Evolutionary conservation across 2,113 vertebrate genomes (phyloP).

Genomic region (Gila orcuttii): DNA sequence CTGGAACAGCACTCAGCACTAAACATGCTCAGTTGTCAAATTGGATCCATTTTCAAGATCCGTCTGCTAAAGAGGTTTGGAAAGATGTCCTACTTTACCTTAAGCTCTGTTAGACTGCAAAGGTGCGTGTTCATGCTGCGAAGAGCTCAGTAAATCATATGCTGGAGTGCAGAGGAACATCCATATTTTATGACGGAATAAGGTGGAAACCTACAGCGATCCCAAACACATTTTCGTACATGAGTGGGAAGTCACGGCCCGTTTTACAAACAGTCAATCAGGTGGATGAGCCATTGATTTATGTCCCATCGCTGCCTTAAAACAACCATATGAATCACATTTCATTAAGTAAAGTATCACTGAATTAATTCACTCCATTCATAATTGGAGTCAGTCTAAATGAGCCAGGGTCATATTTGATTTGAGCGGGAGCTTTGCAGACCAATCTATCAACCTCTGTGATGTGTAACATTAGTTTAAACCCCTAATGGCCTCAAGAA

Average conservation of each 20-base stretch:
- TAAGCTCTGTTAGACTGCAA: constrained; percentile 3
- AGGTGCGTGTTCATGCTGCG: not conserved
- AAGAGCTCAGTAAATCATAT: constrained; percentile 17
- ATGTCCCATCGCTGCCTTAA: constrained; percentile 36
- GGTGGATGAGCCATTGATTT: constrained; percentile 44
- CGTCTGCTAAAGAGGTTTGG: not conserved
- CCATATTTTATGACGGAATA: constrained; percentile 38
- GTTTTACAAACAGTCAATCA: constrained; percentile 49
- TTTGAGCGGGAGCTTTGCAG: constrained; percentile 30
- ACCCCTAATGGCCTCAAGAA: not conserved
- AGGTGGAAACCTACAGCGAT: constrained; percentile 8
- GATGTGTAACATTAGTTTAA: constrained; percentile 26
- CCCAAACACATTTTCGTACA: constrained; percentile 26
- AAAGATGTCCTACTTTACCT: constrained; percentile 24
- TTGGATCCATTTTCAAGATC: not conserved
- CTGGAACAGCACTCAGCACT: not conserved
- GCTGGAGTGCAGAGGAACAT: not conserved
- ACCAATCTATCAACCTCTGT: constrained; percentile 42
- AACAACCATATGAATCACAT: constrained; percentile 46
- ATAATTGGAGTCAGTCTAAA: constrained; percentile 48
- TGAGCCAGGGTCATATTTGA: constrained; percentile 51
- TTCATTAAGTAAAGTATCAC: constrained; percentile 51
- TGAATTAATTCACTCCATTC: constrained; percentile 49
- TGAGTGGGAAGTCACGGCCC: constrained; percentile 17
- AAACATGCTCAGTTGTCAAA: not conserved